Evolutionary conservation across 1,140 invertebrate genomes (phyloP), one percentile per base, ranked within the genome.

Genomic region (Potamilus streckersoni): DNA sequence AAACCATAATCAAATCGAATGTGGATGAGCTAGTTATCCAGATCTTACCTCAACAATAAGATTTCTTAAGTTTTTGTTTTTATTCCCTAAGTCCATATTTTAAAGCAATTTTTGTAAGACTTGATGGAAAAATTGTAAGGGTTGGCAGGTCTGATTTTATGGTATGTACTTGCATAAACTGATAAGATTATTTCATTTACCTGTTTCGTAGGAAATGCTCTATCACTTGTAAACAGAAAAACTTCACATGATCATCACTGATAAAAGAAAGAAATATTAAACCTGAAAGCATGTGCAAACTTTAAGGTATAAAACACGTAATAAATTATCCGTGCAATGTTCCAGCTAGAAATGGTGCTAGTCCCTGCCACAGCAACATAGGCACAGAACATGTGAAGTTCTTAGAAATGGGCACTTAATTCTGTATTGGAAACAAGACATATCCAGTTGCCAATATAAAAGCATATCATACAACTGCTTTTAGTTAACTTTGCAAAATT

Each of bases 171-270:
- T 49, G 11, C 38, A 49, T 49, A 4, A 49, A 11, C 38, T 49
- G 38, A 6, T 49, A 49, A 49, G 11, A 8, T 49, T 49, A 8
- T 49, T 49, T 49, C 66, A 74, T 75, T 67, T 84, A 90, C 85
- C 88, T 86, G 31, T 78, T 85, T 80, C 90, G 91, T 17, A 91
- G 79, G 82, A 85, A 91, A 79, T 89, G 66, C 73, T 92, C 91
- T 70, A 92, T 87, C 38, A 92, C 90, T 88, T 92, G 91, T 66
- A 92, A 85, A 75, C 90, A 92, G 80, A 92, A 92, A 80, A 92
- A 92, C 71, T 89, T 87, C 14, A 89, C 88, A 79, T 91, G 87
- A 73, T 91, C 89, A 83, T 91, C 88, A 23, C 89, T 91, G 78
- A 72, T 84, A 87, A 81, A 78, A 56, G 38, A 49, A 79, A 85